phyloP scores from a whole-genome alignment of 2,888 invertebrate species.

The Lissonota sp. region DNA sequence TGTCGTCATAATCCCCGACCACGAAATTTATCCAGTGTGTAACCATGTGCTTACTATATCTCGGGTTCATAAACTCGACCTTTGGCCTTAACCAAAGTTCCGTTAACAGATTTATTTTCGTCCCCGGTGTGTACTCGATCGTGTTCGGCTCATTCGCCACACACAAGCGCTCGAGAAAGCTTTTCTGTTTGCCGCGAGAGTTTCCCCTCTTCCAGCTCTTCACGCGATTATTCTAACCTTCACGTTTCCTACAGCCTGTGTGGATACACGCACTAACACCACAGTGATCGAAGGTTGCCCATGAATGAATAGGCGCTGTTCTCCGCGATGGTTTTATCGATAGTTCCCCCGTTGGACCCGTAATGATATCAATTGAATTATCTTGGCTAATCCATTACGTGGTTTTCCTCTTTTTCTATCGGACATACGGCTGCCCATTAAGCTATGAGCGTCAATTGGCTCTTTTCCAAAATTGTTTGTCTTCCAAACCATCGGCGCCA shows the following conservation, averaged over 20 bases:
- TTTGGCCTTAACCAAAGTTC: constrained; percentile 45
- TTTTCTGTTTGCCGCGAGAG: constrained; percentile 34
- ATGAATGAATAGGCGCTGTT: constrained; percentile 37
- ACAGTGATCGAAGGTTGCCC: constrained; percentile 16
- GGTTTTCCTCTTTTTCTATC: no score
- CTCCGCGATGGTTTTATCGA: background rate
- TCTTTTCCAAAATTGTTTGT: no score
- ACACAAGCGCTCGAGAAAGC: constrained; percentile 29
- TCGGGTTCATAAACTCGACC: constrained; percentile 60
- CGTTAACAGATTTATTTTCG: constrained; percentile 56
- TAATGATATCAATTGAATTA: no score
- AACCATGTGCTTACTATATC: background rate
- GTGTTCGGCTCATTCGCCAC: constrained; percentile 31
- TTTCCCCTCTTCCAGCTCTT: constrained; percentile 6
- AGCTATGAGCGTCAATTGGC: no score
- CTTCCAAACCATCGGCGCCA: no score
- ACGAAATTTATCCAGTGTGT: constrained; percentile 18
- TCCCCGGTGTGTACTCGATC: constrained; percentile 33
- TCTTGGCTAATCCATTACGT: no score
- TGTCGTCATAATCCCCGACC: constrained; percentile 16
- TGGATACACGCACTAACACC: constrained; percentile 5
- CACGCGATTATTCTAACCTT: background rate
- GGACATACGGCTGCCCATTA: no score
- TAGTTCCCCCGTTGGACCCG: no score
- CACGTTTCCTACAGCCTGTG: background rate